phyloP scores from a whole-genome alignment of 2,797 vertebrate genomes.

The Danio albolineatus region DNA sequence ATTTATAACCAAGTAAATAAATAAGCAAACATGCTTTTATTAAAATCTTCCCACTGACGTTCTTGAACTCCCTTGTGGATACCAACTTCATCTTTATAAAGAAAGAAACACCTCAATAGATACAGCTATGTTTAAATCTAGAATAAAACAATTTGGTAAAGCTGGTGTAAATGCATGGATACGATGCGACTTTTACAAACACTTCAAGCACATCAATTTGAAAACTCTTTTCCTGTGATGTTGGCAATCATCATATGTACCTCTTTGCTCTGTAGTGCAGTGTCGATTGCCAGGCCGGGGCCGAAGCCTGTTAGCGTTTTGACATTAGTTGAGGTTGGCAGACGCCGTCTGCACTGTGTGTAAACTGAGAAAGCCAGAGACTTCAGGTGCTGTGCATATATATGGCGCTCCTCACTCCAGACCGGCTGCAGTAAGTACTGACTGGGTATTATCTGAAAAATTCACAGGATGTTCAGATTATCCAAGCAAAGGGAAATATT shows the following conservation, averaged over 20 bases:
- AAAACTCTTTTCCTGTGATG: not conserved
- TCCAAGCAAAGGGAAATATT: not conserved
- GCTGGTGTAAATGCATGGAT: not conserved
- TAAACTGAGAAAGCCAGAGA: slow-evolving; percentile 97
- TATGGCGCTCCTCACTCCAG: slow-evolving; percentile 90
- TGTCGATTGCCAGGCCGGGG: slow-evolving; percentile 95
- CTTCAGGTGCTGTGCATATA: slow-evolving; percentile 98
- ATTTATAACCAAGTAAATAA: no score
- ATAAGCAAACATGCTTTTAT: no score
- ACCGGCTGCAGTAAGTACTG: slow-evolving; percentile 97
- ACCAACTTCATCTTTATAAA: not conserved
- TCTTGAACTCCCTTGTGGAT: no score
- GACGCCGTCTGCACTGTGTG: slow-evolving; percentile 93
- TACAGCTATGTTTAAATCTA: not conserved
- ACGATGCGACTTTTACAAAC: not conserved
- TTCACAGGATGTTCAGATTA: not conserved
- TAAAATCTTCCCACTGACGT: no score
- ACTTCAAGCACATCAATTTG: not conserved
- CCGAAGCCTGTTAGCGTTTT: slow-evolving; percentile 98
- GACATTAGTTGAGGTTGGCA: slow-evolving; percentile 94
- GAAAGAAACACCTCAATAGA: not conserved
- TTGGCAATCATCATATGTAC: slow-evolving; percentile 71
- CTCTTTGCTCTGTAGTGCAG: slow-evolving; percentile 91
- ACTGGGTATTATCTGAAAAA: slow-evolving; percentile 91
- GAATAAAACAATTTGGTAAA: not conserved